Conservation (phyloP, 1,140 invertebrate species). For the Pseudomyrmex pallidus region DNA sequence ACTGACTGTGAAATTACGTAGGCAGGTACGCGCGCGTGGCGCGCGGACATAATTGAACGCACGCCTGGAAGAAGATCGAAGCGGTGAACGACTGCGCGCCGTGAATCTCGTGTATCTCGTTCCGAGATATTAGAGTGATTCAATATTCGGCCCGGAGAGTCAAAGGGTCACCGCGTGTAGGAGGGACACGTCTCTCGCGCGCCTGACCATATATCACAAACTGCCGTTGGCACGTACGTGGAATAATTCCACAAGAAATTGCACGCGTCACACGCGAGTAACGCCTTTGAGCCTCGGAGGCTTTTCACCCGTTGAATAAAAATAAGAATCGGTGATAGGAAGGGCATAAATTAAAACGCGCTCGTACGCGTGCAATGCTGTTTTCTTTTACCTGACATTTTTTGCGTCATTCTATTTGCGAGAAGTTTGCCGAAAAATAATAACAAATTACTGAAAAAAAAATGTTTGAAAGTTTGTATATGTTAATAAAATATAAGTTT, state of each 20-base stretch:
- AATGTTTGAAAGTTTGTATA: background rate
- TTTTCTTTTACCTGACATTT: background rate
- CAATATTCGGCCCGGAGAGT: conserved; percentile 75
- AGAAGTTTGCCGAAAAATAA: background rate
- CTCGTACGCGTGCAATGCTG: background rate
- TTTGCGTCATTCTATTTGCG: background rate
- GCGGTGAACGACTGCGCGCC: background rate
- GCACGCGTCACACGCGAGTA: conserved; percentile 66
- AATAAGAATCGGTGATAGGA: conserved; percentile 46
- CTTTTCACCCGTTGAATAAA: conserved; percentile 47
- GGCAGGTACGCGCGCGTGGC: conserved; percentile 51
- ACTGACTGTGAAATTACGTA: conserved; percentile 18
- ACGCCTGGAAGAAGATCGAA: conserved; percentile 52
- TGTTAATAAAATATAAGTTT: background rate
- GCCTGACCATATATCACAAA: conserved; percentile 73
- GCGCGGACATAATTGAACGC: conserved; percentile 22
- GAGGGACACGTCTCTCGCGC: conserved; percentile 71
- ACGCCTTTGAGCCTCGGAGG: conserved; percentile 54
- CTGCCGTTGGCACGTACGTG: conserved; percentile 71
- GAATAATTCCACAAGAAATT: conserved; percentile 74
- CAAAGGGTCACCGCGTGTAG: conserved; percentile 72
- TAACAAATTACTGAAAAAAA: too few species aligned
- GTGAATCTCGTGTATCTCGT: conserved; percentile 63
- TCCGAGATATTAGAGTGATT: conserved; percentile 76
- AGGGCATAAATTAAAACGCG: conserved; percentile 52